Base-by-base conservation (phyloP, 2,888 invertebrate species). In the Microplitis manilae region DNA sequence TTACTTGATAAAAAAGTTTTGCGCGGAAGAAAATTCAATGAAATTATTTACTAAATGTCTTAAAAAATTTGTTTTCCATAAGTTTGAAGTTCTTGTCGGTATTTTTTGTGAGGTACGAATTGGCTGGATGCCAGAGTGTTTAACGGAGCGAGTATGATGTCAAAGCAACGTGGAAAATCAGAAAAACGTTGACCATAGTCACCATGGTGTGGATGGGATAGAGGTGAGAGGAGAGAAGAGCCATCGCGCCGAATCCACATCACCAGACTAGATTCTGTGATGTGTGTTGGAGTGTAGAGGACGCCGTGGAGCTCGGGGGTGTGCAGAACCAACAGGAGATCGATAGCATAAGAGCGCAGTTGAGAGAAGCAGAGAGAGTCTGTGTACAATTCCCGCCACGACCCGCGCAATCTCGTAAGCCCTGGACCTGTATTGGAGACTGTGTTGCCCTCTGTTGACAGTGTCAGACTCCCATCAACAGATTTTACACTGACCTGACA, bases 321-420 rank as follows among this genome's bases (percentile, higher is more conserved):
- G 67, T 77, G 38, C 68, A 79, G 67, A 61, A 77, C 69, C 76
- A 75, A 79, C 79, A 82, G 80, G 82, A 82, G 84, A 86, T 85
- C 84, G 85, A 85, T 85, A 85, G 79, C 72, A 73, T 70, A 41
- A 68, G 73, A 69, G 79, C 15, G 64, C 40, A 62, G 39, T 60
- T 69, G 77, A 61, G 65, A 73, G 73, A 67, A 39, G 64, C 64
- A 70, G 65, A 76, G 74, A 76, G 73, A 71, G 69, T 39, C 8
- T 15, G 62, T 62, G 38, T 65, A 67, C 20, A 15, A 71, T 68
- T 75, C 62, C 82, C 79, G 77, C 81, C 79, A 75, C 81, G 80
- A 83, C 75, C 80, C 82, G 81, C 81, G 80, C 81, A 82, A 82
- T 82, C 81, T 81, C 77, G 41, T 78, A 77, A 77, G 77, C 77